Conservation (phyloP, 1,140 invertebrate species). For the Apolygus lucorum region DNA sequence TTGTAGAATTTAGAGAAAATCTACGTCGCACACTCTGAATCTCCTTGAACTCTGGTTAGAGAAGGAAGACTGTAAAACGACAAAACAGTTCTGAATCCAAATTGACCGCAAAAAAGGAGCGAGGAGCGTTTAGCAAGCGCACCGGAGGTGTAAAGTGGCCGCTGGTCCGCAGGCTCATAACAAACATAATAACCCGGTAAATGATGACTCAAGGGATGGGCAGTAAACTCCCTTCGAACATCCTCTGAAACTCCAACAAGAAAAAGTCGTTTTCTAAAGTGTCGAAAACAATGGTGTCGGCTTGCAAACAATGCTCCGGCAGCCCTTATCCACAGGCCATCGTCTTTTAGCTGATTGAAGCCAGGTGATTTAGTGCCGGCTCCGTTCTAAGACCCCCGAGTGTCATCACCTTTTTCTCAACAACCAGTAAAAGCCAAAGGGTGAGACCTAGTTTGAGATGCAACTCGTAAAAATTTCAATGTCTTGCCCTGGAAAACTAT, state of each 20-base stretch:
- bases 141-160: slow-evolving; percentile 9
- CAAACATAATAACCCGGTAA: slow-evolving; percentile 14
- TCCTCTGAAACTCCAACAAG: neutral
- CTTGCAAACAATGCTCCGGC: neutral
- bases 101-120: too few relatives aligned
- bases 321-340: neutral
- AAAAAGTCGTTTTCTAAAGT: slow-evolving; percentile 5
- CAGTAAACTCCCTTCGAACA: neutral
- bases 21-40: too few relatives aligned
- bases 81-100: too few relatives aligned
- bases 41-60: too few relatives aligned
- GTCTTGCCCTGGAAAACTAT: slow-evolving; percentile 8
- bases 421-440: neutral
- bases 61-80: too few relatives aligned
- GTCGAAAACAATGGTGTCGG: slow-evolving; percentile 11
- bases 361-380: slow-evolving; percentile 7
- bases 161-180: neutral
- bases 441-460: neutral
- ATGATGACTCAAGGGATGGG: slow-evolving; percentile 6
- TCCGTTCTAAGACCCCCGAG: neutral
- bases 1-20: too few relatives aligned
- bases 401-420: slow-evolving; percentile 14
- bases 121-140: too few relatives aligned
- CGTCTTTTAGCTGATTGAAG: neutral
- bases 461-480: slow-evolving; percentile 7